phyloP scores from a whole-genome alignment of 2,113 vertebrate genomes.

The Eidolon helvum region DNA sequence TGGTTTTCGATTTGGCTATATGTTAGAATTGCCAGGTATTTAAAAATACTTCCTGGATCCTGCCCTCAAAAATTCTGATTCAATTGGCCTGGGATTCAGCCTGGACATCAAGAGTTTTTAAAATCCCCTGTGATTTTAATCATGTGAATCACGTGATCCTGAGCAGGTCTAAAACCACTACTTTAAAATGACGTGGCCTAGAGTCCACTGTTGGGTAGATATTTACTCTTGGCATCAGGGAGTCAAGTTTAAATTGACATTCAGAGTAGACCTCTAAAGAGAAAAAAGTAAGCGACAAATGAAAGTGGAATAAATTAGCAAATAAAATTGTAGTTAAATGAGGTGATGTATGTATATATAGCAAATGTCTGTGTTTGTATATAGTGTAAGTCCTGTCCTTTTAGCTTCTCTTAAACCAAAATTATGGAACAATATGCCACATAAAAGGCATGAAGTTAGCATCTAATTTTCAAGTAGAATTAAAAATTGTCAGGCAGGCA shows the following conservation, averaged over 20 bases:
- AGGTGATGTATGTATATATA: neutral
- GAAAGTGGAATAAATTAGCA: neutral
- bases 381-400: neutral
- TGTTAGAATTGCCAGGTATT: neutral
- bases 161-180: neutral
- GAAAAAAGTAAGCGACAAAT: neutral
- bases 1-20: neutral
- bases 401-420: neutral
- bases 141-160: neutral
- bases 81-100: neutral
- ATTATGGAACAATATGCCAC: neutral
- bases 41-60: neutral
- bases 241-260: neutral
- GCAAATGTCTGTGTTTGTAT: neutral
- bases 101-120: neutral
- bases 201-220: neutral
- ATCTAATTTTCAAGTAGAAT: neutral
- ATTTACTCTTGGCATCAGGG: neutral
- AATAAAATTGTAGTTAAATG: neutral
- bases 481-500: neutral
- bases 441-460: neutral
- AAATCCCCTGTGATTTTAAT: neutral
- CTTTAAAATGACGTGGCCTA: neutral
- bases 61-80: neutral
- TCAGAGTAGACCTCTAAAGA: neutral